Conservation (phyloP, 1,140 invertebrate genomes). For the Atta colombica region DNA sequence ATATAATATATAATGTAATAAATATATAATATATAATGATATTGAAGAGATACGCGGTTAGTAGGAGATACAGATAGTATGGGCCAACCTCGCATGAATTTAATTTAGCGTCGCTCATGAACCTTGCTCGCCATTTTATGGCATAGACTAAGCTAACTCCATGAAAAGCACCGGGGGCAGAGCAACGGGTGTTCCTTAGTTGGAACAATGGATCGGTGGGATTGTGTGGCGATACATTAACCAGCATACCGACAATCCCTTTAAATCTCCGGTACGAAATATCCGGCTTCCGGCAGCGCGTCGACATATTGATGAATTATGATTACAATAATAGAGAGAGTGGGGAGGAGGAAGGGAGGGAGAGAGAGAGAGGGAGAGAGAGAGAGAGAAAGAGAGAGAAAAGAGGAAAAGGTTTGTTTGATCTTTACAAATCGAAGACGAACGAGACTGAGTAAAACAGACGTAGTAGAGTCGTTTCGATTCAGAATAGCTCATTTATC, state of each 20-base stretch:
- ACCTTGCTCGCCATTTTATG: conserved; percentile 50
- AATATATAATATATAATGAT: too few species aligned
- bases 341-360: background rate
- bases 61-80: conserved; percentile 2
- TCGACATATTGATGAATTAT: conserved; percentile 65
- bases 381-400: conserved; percentile 43
- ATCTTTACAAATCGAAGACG: conserved; percentile 5
- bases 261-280: conserved; percentile 49
- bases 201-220: conserved; percentile 54
- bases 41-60: background rate
- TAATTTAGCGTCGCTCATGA: conserved; percentile 47
- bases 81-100: conserved; percentile 22
- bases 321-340: conserved; percentile 7
- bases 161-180: conserved; percentile 23
- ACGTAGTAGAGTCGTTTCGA: conserved; percentile 61
- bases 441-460: background rate
- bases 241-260: conserved; percentile 26
- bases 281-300: conserved; percentile 41
- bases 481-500: conserved; percentile 74
- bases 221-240: conserved; percentile 36
- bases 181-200: conserved; percentile 45
- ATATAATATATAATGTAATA: too few species aligned
- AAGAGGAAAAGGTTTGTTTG: background rate
- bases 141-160: conserved; percentile 26
- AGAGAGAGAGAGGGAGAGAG: conserved; percentile 30